A percentile compares a stretch with the other conserved stretches of the same genome.
These are phyloP conservation scores for Melangyna quadrimaculata DNA, from an alignment of 2,888 invertebrate genomes.

Conservation along the genomic window DNA sequence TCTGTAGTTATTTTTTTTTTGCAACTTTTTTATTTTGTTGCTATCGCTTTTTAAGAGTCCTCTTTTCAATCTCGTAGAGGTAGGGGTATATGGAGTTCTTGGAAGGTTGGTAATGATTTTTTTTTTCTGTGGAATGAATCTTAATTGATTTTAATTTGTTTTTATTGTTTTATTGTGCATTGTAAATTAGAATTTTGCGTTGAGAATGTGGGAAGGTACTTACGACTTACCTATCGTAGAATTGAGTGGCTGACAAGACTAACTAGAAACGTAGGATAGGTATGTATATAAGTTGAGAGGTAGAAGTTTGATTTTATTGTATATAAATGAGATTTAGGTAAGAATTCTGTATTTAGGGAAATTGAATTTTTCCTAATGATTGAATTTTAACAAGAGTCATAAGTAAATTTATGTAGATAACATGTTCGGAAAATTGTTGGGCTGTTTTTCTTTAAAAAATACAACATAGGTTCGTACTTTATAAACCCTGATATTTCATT, in stretches of 20 bases:
- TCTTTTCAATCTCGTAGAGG: not conserved
- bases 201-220: not conserved
- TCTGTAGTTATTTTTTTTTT: not conserved
- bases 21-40: not conserved
- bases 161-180: conserved; percentile 64
- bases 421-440: too few species aligned
- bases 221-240: not conserved
- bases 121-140: conserved; percentile 11
- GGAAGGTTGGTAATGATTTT: conserved; percentile 1
- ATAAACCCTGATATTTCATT: too few species aligned
- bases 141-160: conserved; percentile 71
- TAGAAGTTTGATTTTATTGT: too few species aligned
- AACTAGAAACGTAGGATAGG: too few species aligned
- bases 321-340: too few species aligned
- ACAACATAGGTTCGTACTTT: too few species aligned
- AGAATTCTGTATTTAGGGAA: not conserved
- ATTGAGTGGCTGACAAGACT: not conserved
- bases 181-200: conserved; percentile 57
- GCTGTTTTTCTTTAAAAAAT: too few species aligned
- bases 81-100: not conserved
- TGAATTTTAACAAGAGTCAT: too few species aligned
- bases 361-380: too few species aligned
- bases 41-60: not conserved
- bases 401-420: too few species aligned
- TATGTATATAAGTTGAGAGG: too few species aligned